Conservation (phyloP, 2,113 vertebrate genomes). For the Caretta caretta region DNA sequence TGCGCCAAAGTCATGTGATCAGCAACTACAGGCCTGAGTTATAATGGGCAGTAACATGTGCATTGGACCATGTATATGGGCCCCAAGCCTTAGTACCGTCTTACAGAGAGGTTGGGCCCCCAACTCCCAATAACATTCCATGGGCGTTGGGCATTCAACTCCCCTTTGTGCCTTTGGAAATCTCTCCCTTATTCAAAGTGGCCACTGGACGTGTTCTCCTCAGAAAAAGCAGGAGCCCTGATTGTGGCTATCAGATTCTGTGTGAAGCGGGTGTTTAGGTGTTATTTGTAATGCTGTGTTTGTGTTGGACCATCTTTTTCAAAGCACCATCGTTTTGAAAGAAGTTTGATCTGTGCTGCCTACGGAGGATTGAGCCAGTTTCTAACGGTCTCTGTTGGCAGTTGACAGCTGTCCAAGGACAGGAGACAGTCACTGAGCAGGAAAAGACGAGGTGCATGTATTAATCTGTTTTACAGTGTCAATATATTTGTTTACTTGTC, state of each 20-base stretch:
- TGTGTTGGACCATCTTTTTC: neutral
- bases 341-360: neutral
- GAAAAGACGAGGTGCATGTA: rapidly evolving
- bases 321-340: neutral
- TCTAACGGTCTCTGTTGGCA: neutral
- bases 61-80: no score
- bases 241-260: neutral
- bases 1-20: rapidly evolving
- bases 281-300: neutral
- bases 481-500: rapidly evolving
- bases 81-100: neutral
- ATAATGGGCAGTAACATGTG: neutral
- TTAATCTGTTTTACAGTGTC: neutral
- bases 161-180: neutral
- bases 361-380: neutral
- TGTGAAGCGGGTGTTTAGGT: rapidly evolving
- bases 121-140: neutral
- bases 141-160: neutral
- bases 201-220: neutral
- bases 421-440: neutral
- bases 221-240: neutral
- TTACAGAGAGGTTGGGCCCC: rapidly evolving
- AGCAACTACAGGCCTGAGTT: rapidly evolving
- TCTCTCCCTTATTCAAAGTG: neutral
- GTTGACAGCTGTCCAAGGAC: neutral